These are phyloP conservation scores for Girardinus metallicus DNA, from an alignment of 2,797 vertebrate species.

Conservation along the genomic window DNA sequence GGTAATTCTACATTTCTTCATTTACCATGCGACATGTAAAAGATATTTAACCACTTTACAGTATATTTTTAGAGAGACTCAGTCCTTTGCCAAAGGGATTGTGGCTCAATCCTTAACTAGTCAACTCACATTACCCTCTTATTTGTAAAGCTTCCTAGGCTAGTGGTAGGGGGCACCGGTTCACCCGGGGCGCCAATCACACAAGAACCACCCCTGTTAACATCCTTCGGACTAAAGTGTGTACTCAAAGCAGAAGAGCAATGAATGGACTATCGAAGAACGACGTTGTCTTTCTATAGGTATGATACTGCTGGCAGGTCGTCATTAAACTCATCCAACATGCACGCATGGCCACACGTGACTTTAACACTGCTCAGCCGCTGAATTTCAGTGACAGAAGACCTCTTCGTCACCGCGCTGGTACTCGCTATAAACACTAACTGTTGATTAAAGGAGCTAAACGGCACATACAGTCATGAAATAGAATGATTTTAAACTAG, in stretches of 20 bases:
- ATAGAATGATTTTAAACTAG: background rate
- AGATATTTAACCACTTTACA: too few species aligned
- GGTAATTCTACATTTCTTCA: too few species aligned
- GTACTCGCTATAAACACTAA: background rate
- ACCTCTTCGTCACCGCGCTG: background rate
- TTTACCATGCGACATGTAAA: too few species aligned
- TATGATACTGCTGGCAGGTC: background rate
- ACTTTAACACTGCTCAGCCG: background rate
- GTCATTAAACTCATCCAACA: background rate
- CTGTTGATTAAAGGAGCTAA: background rate
- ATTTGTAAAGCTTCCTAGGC: background rate
- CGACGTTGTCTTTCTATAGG: background rate
- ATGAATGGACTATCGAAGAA: background rate
- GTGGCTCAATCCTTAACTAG: too few species aligned
- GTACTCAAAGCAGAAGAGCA: background rate
- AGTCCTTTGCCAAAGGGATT: too few species aligned
- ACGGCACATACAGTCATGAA: background rate
- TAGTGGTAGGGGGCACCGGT: background rate
- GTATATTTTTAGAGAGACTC: too few species aligned
- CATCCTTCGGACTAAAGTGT: background rate
- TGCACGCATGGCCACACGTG: background rate
- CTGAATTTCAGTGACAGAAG: background rate
- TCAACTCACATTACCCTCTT: too few species aligned
- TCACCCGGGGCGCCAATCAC: background rate
- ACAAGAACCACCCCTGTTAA: background rate